These are phyloP conservation scores for Ctenicera cuprea DNA, from an alignment of 2,888 invertebrate genomes.

Conservation along the genomic window DNA sequence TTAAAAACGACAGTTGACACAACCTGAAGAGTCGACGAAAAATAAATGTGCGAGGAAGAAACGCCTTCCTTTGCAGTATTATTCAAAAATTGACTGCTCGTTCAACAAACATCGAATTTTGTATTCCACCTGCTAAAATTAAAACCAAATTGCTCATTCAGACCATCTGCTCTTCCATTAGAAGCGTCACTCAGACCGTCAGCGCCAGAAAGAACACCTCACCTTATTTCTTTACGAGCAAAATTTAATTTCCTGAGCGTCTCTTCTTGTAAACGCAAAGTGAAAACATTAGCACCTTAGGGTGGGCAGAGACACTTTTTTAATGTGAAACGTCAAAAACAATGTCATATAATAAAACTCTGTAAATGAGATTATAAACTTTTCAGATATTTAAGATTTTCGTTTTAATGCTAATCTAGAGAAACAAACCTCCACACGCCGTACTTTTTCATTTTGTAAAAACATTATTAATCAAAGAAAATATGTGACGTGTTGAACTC, in stretches of 20 bases:
- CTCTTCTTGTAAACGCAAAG: conserved; percentile 69
- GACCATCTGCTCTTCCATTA: conserved; percentile 73
- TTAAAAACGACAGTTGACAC: conserved; percentile 41
- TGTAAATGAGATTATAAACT: conserved; percentile 49
- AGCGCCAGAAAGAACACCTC: conserved; percentile 70
- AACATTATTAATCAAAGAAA: conserved; percentile 49
- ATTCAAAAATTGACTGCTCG: conserved; percentile 35
- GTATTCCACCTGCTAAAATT: conserved; percentile 69
- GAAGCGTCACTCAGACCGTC: conserved; percentile 67
- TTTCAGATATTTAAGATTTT: conserved; percentile 41
- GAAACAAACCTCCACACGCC: neutral
- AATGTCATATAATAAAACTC: conserved; percentile 62
- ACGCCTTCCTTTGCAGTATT: neutral
- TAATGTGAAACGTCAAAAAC: conserved; percentile 69
- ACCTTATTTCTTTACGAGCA: conserved; percentile 72
- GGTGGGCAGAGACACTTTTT: conserved; percentile 65
- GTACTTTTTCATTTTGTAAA: neutral
- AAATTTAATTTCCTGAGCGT: conserved; percentile 74
- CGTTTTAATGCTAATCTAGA: conserved; percentile 21
- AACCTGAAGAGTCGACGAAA: conserved; percentile 28
- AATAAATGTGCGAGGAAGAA: neutral
- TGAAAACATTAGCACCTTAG: conserved; percentile 72
- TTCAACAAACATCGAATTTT: conserved; percentile 42
- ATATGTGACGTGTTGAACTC: conserved; percentile 38
- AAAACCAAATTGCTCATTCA: conserved; percentile 73